Conservation (phyloP, 2,113 vertebrate genomes). For the Crotalus helleri region DNA sequence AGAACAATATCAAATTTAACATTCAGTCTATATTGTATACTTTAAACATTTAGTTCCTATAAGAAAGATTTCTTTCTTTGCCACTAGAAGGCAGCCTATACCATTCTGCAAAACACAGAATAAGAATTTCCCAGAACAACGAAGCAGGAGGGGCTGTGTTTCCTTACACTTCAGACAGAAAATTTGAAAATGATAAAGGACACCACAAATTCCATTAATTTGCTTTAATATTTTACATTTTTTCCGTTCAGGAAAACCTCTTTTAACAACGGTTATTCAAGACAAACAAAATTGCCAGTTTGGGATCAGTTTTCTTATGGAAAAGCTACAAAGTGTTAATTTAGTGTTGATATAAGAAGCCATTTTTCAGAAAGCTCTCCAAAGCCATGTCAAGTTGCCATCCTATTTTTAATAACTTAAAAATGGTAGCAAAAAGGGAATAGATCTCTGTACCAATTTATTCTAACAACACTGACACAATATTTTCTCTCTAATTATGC, state of each 20-base stretch:
- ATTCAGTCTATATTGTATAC: background rate
- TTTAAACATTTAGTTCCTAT: background rate
- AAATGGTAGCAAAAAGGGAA: background rate
- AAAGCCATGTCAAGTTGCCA: background rate
- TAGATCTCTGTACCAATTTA: background rate
- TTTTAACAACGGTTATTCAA: background rate
- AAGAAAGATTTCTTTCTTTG: background rate
- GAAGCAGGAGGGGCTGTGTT: background rate
- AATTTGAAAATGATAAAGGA: background rate
- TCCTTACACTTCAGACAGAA: background rate
- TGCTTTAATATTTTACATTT: background rate
- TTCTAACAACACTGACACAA: background rate
- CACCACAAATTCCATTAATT: background rate
- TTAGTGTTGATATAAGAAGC: background rate
- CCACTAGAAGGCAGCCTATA: conserved; percentile 21
- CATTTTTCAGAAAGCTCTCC: background rate
- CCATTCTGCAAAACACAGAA: background rate
- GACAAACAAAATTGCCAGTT: background rate
- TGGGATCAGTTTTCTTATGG: background rate
- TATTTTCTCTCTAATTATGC: background rate
- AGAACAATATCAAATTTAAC: background rate
- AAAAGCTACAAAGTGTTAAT: background rate
- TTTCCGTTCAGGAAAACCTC: background rate
- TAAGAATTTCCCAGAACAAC: background rate
- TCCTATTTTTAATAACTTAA: background rate